Evolutionary conservation across 2,888 invertebrate genomes (phyloP).

Genomic region (Drosophila quinaria): DNA sequence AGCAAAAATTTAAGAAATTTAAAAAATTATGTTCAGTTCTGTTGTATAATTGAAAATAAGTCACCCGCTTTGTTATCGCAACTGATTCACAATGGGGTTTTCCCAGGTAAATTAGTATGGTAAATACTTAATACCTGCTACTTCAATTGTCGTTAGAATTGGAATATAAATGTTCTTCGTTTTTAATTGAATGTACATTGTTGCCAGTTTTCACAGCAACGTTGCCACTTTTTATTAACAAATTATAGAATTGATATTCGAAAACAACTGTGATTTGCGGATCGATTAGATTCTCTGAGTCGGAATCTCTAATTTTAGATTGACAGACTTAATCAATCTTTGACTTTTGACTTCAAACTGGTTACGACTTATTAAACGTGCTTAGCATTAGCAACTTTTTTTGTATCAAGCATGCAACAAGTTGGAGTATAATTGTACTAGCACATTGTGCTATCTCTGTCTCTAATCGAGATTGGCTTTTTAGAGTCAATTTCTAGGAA

Average conservation of each 20-base stretch:
- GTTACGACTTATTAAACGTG: constrained; percentile 27
- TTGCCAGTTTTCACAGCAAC: constrained; percentile 14
- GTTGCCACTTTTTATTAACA: constrained; percentile 13
- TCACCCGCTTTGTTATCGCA: constrained; percentile 31
- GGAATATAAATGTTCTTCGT: not conserved
- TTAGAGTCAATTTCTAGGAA: constrained; percentile 57
- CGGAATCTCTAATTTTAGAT: constrained; percentile 42
- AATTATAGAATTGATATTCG: not conserved
- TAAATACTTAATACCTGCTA: not conserved
- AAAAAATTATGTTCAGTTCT: not conserved
- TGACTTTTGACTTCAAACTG: constrained; percentile 37
- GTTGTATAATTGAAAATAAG: constrained; percentile 6
- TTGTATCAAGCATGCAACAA: constrained; percentile 20
- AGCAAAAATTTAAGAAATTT: not conserved
- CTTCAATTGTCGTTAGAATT: not conserved
- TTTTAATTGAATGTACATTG: not conserved
- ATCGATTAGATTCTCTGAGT: constrained; percentile 19
- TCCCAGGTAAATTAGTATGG: not conserved
- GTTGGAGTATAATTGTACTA: constrained; percentile 7
- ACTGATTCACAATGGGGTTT: constrained; percentile 12
- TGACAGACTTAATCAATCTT: constrained; percentile 28
- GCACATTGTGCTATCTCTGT: constrained; percentile 24
- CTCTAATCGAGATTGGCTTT: constrained; percentile 51
- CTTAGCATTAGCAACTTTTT: constrained; percentile 4
- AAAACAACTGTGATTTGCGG: constrained; percentile 3